phyloP scores from a whole-genome alignment of 2,888 invertebrate species.

The Cephus rjabovi region DNA sequence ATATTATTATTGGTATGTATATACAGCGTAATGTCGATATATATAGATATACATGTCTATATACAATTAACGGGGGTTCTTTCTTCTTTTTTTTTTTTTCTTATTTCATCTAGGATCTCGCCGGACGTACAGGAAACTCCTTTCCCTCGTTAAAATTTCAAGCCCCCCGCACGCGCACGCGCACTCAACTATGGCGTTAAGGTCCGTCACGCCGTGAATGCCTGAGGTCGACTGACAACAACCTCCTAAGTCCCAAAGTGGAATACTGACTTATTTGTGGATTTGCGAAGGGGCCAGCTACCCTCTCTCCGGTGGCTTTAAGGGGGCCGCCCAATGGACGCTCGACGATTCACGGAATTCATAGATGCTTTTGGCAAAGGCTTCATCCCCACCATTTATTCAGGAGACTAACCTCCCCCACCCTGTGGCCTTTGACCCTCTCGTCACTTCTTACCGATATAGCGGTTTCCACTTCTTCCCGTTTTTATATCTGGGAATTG shows the following conservation, averaged over 20 bases:
- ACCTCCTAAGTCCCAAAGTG: slow-evolving; percentile 33
- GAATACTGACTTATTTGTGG: slow-evolving; percentile 42
- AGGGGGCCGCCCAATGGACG: slow-evolving; percentile 24
- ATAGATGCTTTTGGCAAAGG: slow-evolving; percentile 25
- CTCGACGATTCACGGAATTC: slow-evolving; percentile 31
- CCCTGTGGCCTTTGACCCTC: slow-evolving; percentile 3
- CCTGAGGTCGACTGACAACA: slow-evolving; percentile 40
- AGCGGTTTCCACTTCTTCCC: not conserved
- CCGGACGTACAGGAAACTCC: not conserved
- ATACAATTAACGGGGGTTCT: not conserved
- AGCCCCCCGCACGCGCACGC: not conserved
- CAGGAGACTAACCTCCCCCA: not conserved
- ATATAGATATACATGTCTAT: not conserved
- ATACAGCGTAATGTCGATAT: not conserved
- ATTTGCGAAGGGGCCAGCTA: slow-evolving; percentile 41
- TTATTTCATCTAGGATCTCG: not conserved
- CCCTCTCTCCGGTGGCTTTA: slow-evolving; percentile 36
- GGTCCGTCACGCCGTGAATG: slow-evolving; percentile 23
- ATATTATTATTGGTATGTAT: not conserved
- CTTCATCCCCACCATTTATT: not conserved
- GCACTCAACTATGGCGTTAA: not conserved
- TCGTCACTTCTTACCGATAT: not conserved
- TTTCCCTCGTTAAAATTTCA: not conserved
- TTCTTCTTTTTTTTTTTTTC: not conserved
- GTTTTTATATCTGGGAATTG: not conserved